phyloP scores from a whole-genome alignment of 92 coral and sea anemone species.

The Montipora capitata region DNA sequence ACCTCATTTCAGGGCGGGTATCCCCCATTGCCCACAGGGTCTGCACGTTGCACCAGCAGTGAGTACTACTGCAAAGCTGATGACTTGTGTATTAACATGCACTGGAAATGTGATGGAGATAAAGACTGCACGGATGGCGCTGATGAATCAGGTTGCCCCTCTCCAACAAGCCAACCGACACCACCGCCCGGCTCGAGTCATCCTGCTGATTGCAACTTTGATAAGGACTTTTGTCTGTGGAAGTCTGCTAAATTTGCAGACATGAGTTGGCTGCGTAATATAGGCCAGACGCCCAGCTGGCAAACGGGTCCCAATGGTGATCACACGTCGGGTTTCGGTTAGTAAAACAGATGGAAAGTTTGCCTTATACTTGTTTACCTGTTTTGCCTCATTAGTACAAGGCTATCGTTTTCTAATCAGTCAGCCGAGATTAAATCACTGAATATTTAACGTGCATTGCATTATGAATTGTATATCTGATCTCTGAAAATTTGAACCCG shows the following conservation, averaged over 20 bases:
- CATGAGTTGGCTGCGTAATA: constrained; percentile 77
- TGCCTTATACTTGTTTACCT: too few relatives aligned
- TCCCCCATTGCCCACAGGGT: constrained; percentile 52
- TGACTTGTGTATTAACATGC: constrained; percentile 86
- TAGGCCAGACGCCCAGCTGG: constrained; percentile 86
- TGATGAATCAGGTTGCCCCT: constrained; percentile 87
- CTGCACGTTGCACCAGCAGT: constrained; percentile 69
- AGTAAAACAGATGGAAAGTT: not conserved
- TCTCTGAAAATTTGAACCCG: too few relatives aligned
- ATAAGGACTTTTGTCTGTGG: constrained; percentile 81
- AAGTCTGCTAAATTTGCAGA: constrained; percentile 87
- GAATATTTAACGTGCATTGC: too few relatives aligned
- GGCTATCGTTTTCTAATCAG: too few relatives aligned
- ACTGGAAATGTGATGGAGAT: constrained; percentile 93
- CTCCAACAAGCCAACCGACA: constrained; percentile 53
- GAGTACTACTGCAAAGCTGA: constrained; percentile 89
- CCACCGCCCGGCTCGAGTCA: constrained; percentile 76
- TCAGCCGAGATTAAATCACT: too few relatives aligned
- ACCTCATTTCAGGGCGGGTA: constrained; percentile 9
- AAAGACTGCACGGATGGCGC: constrained; percentile 93
- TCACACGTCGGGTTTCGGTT: constrained; percentile 70
- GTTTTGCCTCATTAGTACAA: too few relatives aligned
- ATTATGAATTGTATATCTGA: too few relatives aligned
- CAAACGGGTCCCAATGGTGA: constrained; percentile 86
- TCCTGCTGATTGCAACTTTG: constrained; percentile 89